Evolutionary conservation across 1,140 invertebrate genomes (phyloP).

Genomic region (Cheumatopsyche charites): DNA sequence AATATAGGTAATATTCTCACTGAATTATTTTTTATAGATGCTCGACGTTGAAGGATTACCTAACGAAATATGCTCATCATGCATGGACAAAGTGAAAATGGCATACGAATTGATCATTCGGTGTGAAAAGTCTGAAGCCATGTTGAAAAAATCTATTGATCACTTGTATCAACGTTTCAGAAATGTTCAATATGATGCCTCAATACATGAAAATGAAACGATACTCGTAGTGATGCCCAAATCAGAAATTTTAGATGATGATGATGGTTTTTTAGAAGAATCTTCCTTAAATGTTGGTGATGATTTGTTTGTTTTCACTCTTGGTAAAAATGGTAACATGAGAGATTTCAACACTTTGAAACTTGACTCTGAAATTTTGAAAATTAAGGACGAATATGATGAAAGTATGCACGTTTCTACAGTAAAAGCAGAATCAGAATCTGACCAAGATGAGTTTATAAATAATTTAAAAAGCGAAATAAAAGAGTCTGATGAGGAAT

Average conservation of each 20-base stretch:
- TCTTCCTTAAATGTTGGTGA: background rate
- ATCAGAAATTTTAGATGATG: constrained; percentile 18
- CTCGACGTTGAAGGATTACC: constrained; percentile 30
- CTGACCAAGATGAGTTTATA: background rate
- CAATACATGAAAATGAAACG: constrained; percentile 36
- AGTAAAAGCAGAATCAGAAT: background rate
- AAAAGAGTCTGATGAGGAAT: background rate
- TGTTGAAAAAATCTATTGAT: constrained; percentile 38
- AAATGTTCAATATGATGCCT: background rate
- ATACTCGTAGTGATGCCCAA: constrained; percentile 40
- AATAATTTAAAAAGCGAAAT: background rate
- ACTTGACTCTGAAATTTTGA: background rate
- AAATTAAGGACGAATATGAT: background rate
- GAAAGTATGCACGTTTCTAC: background rate
- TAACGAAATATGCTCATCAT: constrained; percentile 39
- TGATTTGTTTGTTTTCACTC: background rate
- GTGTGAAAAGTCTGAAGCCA: constrained; percentile 40
- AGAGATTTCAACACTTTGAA: background rate
- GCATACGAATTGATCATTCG: constrained; percentile 43
- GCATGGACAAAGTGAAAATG: constrained; percentile 32
- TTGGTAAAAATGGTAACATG: background rate
- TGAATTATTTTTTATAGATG: constrained; percentile 32
- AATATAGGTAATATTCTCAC: too few relatives aligned
- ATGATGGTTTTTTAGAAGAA: background rate
- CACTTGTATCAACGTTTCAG: constrained; percentile 24